Evolutionary conservation across 2,113 vertebrate genomes (phyloP), one percentile per base, ranked within the genome.

Genomic region (Spizaetus ornatus): DNA sequence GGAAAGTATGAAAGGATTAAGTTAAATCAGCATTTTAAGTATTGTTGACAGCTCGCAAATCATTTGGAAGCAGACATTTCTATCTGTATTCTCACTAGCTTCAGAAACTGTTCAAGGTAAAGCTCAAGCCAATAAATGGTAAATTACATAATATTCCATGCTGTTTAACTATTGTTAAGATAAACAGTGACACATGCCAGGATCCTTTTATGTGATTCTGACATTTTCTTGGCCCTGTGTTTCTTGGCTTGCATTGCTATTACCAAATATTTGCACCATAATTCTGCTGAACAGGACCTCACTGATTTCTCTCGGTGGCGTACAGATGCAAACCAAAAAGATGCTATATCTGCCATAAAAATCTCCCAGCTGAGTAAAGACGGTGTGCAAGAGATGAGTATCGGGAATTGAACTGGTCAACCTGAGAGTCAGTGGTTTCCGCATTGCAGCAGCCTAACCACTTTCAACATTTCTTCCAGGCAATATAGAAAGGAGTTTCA

Each of bases 401-500:
- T 18, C 1, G 13, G 48, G 36, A 77, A 52, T 0, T n/a, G 48
- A 69, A 48, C 10, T 38, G 65, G 50, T 45, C 67, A 87, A 34
- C 59, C 38, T 48, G 31, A 83, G 26, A 82, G 55, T 32, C 17
- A 27, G 36, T 31, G 34, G 23, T 7, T 19, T 73, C 0, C 1
- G 27, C 59, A 31, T 2, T 56, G 43, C 48, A 52, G 58, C 12
- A 94, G 67, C 16, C 0, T 0, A 66, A 27, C 10, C 0, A 0
- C 40, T 61, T 45, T 23, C 9, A 77, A 42, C 31, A 34, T 11
- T 81, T 77, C 73, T 80, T 81, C 55, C 43, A 43, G 14, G 25
- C 7, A 61, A 53, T 47, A 38, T 0, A 67, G 38, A 67, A 82
- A 82, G 4, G 10, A 52, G 6, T 47, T 87, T 78, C 36, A 66